Evolutionary conservation across 2,797 vertebrate species (phyloP), one percentile per base, ranked within the genome.

Genomic region (Enteromius paludinosus): DNA sequence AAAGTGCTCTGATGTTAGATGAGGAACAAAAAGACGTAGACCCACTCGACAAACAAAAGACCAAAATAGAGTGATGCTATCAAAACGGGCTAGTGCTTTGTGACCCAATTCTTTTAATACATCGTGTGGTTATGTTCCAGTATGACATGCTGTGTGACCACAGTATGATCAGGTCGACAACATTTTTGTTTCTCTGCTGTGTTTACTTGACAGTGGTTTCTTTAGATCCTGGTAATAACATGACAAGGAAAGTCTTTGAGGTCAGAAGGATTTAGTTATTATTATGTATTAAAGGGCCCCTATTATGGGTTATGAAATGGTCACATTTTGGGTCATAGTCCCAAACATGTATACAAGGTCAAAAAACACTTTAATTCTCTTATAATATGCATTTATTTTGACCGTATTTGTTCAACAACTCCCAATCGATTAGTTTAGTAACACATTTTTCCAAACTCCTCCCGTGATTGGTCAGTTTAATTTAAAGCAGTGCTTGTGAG

Each of bases 51-150:
- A 66, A 83, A 78, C 77, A 11, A 54, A 28, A 43, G 56, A 78
- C 83, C 64, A 78, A 84, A 87, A 87, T 86, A 87, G 79, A 87
- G 38, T 52, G 30, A 71, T 18, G 10, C 30, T 77, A 8, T 81
- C 6, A 72, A 73, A 81, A 74, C 33, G 49, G 33, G 10, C 23
- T 25, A 2, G 10, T 35, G 5, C 9, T 61, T 25, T 43, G 28
- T 78, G 66, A 45, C 20, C 65, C 12, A 43, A 5, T 78, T 62
- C 15, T 80, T 66, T 30, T 41, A 14, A 43, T 5, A 28, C 28
- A n/a, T 45, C 33, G 14, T 38, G 64, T 59, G 41, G 79, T 79
- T 72, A 33, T 78, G n/a, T 18, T 78, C 62, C 2, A 1, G 7
- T 78, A 59, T 17, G n/a, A 59, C 33, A 59, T 74, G 72, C 20